phyloP scores from a whole-genome alignment of 2,888 invertebrate species.

The Athalia circularis region DNA sequence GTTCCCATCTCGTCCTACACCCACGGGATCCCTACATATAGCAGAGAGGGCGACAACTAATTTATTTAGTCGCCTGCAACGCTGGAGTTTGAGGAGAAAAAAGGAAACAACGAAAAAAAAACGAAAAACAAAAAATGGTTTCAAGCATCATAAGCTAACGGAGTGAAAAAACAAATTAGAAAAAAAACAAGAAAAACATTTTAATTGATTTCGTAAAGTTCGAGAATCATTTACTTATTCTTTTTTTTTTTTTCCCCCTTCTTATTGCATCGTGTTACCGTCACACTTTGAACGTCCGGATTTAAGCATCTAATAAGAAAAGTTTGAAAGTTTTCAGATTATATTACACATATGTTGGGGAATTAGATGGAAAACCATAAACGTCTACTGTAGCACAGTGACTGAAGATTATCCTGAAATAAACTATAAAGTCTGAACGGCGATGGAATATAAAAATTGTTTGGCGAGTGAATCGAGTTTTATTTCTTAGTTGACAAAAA shows the following conservation, averaged over 20 bases:
- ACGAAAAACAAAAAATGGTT: not conserved
- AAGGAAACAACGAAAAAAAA: not conserved
- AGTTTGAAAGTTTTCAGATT: no score
- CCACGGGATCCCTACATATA: slow-evolving; percentile 17
- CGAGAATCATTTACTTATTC: not conserved
- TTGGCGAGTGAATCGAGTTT: slow-evolving; percentile 54
- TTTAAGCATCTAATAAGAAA: no score
- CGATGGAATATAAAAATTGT: slow-evolving; percentile 65
- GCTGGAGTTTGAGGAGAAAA: not conserved
- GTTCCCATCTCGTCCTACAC: no score
- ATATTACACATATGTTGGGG: no score
- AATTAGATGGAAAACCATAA: no score
- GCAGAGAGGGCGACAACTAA: no score
- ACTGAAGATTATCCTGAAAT: no score
- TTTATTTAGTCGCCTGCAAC: no score
- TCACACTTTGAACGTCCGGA: no score
- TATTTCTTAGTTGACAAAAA: not conserved
- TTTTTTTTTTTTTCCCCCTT: not conserved
- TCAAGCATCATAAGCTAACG: no score
- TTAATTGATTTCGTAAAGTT: slow-evolving; percentile 31
- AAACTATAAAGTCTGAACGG: not conserved
- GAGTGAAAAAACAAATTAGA: slow-evolving; percentile 8
- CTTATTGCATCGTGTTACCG: not conserved
- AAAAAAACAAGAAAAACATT: slow-evolving; percentile 44
- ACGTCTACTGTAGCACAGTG: no score